Conservation (phyloP, 2,888 invertebrate genomes). For the Campoletis raptor region DNA sequence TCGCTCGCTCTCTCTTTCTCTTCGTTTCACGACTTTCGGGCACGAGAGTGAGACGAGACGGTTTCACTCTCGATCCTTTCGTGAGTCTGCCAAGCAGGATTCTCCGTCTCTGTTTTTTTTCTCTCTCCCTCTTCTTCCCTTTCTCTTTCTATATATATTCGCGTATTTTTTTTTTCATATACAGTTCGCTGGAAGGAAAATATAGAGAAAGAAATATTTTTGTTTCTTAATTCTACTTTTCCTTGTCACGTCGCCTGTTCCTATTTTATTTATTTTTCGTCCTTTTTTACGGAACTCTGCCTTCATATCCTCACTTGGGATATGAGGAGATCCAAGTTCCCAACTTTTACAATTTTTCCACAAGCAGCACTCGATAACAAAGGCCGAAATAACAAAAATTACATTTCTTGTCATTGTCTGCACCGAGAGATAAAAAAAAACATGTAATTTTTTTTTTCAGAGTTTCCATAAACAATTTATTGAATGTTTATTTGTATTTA, state of each 20-base stretch:
- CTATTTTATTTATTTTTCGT: not conserved
- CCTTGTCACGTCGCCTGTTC: not conserved
- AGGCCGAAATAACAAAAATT: not conserved
- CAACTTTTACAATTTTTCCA: not conserved
- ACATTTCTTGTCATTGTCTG: not conserved
- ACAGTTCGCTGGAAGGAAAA: not conserved
- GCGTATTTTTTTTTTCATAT: not conserved
- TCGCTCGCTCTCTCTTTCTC: not conserved
- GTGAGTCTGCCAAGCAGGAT: conserved; percentile 36
- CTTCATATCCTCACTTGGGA: not conserved
- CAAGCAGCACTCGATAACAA: not conserved
- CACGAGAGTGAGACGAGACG: conserved; percentile 7
- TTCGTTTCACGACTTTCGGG: not conserved
- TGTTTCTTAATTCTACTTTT: not conserved
- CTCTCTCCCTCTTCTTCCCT: not conserved
- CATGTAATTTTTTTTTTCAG: conserved; percentile 23
- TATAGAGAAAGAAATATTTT: not conserved
- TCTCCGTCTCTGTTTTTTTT: conserved; percentile 41
- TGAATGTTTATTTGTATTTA: not conserved
- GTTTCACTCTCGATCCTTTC: conserved; percentile 62
- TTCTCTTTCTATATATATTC: not conserved
- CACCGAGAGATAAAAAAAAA: conserved; percentile 14
- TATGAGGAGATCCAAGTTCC: not conserved
- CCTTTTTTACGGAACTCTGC: not conserved
- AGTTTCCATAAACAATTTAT: not conserved